Conservation (phyloP, 2,888 invertebrate species). For the Lycia hirtaria region DNA sequence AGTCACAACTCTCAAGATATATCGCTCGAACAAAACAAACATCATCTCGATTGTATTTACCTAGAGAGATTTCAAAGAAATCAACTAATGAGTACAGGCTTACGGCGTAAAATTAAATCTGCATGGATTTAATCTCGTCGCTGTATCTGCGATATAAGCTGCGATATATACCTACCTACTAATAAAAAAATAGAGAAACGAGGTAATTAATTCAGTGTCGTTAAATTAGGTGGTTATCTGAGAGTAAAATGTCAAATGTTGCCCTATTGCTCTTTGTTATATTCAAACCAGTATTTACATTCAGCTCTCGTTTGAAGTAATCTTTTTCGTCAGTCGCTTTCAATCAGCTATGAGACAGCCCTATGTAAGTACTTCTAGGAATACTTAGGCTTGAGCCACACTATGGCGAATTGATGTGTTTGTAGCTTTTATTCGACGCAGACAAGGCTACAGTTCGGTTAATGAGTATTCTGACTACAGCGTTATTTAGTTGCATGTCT, state of each 20-base stretch:
- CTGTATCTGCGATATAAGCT: not conserved
- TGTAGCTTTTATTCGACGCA: not conserved
- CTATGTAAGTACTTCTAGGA: constrained; percentile 20
- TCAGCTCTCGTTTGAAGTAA: constrained; percentile 12
- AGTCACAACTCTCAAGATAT: not conserved
- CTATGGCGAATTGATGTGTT: no score
- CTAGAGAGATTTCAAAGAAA: constrained; percentile 1
- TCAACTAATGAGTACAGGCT: not conserved
- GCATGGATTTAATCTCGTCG: not conserved
- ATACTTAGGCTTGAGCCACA: constrained; percentile 1
- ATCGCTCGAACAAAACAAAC: not conserved
- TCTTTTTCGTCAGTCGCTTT: constrained; percentile 35
- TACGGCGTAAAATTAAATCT: not conserved
- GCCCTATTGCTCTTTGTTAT: constrained; percentile 8
- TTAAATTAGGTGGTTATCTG: constrained; percentile 1
- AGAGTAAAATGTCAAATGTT: constrained; percentile 20
- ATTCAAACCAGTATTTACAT: constrained; percentile 23
- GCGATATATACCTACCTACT: not conserved
- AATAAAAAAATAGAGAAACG: not conserved
- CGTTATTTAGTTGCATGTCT: constrained; percentile 29
- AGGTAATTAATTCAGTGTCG: not conserved
- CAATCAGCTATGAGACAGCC: constrained; percentile 30
- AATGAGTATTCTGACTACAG: constrained; percentile 8
- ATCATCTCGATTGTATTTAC: not conserved
- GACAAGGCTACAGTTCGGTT: constrained; percentile 23